Percentiles rank a stretch among this genome's conserved stretches.
phyloP scores from a whole-genome alignment of 2,797 vertebrate species.

The Tangara arthus region DNA sequence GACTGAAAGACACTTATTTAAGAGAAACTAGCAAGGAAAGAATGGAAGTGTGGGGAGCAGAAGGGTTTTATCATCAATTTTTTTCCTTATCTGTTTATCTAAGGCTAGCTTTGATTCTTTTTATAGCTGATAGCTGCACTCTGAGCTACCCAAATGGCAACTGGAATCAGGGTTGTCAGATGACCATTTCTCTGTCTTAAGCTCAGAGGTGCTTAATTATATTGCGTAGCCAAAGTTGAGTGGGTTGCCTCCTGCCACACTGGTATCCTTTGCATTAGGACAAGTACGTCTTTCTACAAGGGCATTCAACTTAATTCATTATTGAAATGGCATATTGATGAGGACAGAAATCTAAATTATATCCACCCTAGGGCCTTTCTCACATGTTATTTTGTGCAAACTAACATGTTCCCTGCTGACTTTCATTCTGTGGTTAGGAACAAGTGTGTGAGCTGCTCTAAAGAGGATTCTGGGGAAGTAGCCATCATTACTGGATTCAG shows the following conservation, averaged over 20 bases:
- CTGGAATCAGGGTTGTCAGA: background rate
- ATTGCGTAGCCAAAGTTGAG: background rate
- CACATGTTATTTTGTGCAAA: constrained; percentile 11
- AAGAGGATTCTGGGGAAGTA: constrained; percentile 35
- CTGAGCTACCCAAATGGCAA: background rate
- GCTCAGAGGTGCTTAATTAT: background rate
- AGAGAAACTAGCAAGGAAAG: background rate
- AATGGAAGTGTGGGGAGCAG: background rate
- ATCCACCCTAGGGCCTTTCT: background rate
- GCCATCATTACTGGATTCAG: constrained; percentile 31
- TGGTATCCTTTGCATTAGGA: background rate
- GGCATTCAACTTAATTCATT: background rate
- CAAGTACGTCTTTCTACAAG: background rate
- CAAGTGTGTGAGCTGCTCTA: constrained; percentile 35
- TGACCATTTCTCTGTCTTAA: background rate
- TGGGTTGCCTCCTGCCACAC: background rate
- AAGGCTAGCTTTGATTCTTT: background rate
- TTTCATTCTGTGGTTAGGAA: constrained; percentile 30
- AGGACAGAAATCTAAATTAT: background rate
- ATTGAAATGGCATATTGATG: background rate
- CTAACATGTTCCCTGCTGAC: background rate
- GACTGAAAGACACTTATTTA: background rate
- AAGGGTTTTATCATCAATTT: background rate
- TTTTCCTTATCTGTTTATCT: background rate
- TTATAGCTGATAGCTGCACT: background rate